These are phyloP conservation scores for Corythornis madagascariensis DNA, from an alignment of 2,113 vertebrate species.

Conservation along the genomic window DNA sequence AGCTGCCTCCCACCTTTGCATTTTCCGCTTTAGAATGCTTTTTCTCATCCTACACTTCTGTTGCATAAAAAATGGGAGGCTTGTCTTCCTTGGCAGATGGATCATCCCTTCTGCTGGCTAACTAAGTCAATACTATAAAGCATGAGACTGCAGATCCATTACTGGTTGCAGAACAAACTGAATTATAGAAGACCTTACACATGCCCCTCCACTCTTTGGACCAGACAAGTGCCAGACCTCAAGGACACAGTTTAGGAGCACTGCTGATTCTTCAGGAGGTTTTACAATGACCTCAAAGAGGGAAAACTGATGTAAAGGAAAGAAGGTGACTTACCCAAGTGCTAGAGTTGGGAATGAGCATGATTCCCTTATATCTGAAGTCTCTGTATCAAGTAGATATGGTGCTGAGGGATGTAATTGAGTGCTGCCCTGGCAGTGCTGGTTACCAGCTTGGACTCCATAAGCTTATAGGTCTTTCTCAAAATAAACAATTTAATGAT, in stretches of 20 bases:
- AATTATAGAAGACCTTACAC: not conserved
- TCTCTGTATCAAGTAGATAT: not conserved
- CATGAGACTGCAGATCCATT: not conserved
- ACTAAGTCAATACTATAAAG: not conserved
- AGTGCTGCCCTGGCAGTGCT: not conserved
- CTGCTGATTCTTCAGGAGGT: not conserved
- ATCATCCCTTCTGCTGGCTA: not conserved
- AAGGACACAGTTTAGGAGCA: not conserved
- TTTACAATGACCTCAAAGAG: not conserved
- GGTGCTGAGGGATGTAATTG: not conserved
- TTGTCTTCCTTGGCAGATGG: not conserved
- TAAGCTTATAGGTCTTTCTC: not conserved
- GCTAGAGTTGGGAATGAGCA: not conserved
- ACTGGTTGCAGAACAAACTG: not conserved
- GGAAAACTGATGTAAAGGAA: not conserved
- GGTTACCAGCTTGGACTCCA: not conserved
- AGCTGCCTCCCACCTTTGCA: not conserved
- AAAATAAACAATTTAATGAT: not conserved
- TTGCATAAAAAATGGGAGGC: rapidly evolving
- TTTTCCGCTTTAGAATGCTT: not conserved
- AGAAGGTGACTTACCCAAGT: not conserved
- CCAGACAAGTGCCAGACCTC: not conserved
- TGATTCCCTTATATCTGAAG: not conserved
- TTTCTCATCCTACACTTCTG: not conserved
- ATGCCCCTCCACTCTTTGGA: rapidly evolving